Base-by-base conservation (phyloP, 2,888 invertebrate species). In the Hermodice carunculata region DNA sequence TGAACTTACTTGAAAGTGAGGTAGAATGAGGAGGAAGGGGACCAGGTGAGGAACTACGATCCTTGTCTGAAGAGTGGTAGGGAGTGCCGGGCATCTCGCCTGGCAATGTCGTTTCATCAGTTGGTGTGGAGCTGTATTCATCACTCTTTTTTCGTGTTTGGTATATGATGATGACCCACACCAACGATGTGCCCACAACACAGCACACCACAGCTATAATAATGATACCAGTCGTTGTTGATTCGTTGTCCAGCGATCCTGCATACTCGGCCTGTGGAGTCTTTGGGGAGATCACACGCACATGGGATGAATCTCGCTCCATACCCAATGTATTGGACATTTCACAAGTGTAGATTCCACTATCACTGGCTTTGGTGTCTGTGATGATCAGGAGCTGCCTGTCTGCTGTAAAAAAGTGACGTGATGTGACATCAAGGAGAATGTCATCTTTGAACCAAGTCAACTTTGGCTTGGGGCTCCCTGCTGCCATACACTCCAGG, bases 141-240 rank as follows among this genome's bases (percentile, higher is more conserved):
- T 82, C 82, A 29, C 34, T 61, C 22, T 82, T 76, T 85, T 92
- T 91, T 69, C 94, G 89, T 3, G 94, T 93, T 81, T 93, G 92
- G 85, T 94, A 94, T 78, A 95, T 94, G 70, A 95, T 94, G 61
- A 94, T 91, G 53, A 95, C 94, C 95, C 96, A 96, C 58, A 95
- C 91, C 19, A 94, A 89, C 0, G 95, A 94, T 6, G 95, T 96
- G n/a, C 92, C 92, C 19, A 96, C 93, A 58, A 95, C 93, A 87
- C 95, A 94, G 85, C 94, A 94, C 43, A 95, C 94, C 0, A 94
- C 92, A 3, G 94, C 94, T 75, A 96, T 94, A 79, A 96, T 91
- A 74, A 95, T 92, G 70, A 96, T 92, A 59, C 95, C 94, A 65
- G 93, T 90, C 87, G 93, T 93, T 76, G 93, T 93, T 1, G 86